Evolutionary conservation across 2,113 vertebrate species (phyloP), one percentile per base, ranked within the genome.

Genomic region (Hipposideros armiger): DNA sequence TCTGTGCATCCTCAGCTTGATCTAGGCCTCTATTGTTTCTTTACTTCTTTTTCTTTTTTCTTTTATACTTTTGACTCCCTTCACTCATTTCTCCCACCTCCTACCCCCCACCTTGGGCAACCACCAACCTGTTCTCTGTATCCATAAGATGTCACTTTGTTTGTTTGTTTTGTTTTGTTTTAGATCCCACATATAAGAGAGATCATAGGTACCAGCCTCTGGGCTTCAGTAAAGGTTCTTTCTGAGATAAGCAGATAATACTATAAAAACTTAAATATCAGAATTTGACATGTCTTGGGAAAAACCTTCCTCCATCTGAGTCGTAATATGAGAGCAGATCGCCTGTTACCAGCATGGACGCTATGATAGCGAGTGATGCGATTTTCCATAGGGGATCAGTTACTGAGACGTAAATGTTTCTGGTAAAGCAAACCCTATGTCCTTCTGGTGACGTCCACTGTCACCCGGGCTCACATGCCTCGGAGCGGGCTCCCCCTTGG

Each of bases 381-480:
- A 3, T 0, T 40, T 54, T 14, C 52, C 24, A 45, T 13, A 50
- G 36, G 40, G 62, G 30, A 17, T 19, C 30, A 24, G 32, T 47
- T 36, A 54, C 24, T 2, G 26, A 58, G 26, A 72, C 42, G 10
- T 28, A 26, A 42, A 26, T 3, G 14, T 66, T 72, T 60, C 74
- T 8, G 70, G 56, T 0, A 15, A 54, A 47, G 36, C 3, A 20
- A 62, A 28, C 14, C 67, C 72, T 47, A 24, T 16, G 15, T 36
- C 66, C 52, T 60, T 60, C 24, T 13, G 7, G 32, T 19, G 17
- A 17, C 3, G 17, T 16, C 13, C n/a, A 30, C 24, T 3, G 0
- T 7, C 2, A 16, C 5, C 0, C 10, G 7, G 19, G 11, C 45
- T 16, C 2, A 0, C 4, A 10, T 8, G 22, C 13, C 40, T 24